Evolutionary conservation across 2,113 vertebrate species (phyloP), one percentile per base, ranked within the genome.

Genomic region (Ifrita kowaldi): DNA sequence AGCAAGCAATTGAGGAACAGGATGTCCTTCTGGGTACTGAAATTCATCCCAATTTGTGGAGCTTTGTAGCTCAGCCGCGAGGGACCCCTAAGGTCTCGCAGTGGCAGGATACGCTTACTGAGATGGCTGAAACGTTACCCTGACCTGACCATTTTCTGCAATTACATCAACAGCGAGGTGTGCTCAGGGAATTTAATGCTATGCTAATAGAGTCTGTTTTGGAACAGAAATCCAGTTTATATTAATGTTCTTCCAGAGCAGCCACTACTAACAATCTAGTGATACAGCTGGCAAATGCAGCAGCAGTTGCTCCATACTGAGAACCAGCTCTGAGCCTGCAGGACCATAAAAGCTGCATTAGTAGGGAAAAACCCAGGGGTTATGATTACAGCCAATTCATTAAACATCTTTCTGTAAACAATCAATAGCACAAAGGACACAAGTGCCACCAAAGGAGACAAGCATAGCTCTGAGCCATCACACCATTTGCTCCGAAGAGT

Each of bases 261-360:
- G 57, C 50, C 35, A 17, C 70, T 53, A 75, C 82, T 78, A 91
- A 81, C 28, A 94, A 47, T 32, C 76, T 53, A 92, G 77, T 24
- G 80, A 86, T 47, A 80, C 77, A 89, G 64, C 76, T 81, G 65
- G 73, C 28, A 89, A 89, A 90, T 15, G 26, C 44, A 44, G 85
- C 78, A 94, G 74, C 67, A 87, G 69, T 83, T 94, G 86, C 19
- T 93, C 65, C 60, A 84, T 20, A 88, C 57, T 35, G 76, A 86
- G 62, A 93, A 89, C 4, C 16, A 91, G 62, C 32, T 85, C 57
- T 44, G 16, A 95, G 76, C 75, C 68, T 94, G 75, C 64, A 94
- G 52, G 52, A 92, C 56, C 52, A 68, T 94, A 94, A 97, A 93
- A 89, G 64, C 71, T 78, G 47, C 60, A 86, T 85, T 86, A 96